These are phyloP conservation scores for Mormoops blainvillei DNA, from an alignment of 2,113 vertebrate genomes.

Conservation along the genomic window DNA sequence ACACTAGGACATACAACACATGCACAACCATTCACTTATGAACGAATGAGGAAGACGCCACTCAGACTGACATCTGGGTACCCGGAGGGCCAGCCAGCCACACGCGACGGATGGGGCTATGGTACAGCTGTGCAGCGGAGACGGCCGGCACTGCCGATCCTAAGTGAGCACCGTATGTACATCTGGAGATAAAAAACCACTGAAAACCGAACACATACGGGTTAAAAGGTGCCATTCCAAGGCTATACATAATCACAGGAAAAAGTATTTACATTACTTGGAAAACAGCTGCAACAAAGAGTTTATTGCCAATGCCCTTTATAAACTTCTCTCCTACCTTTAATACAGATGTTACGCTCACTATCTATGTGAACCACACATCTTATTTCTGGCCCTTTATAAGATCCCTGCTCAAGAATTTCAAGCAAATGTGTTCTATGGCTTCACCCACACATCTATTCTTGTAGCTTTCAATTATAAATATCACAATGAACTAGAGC, in stretches of 20 bases:
- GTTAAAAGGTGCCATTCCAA: constrained; percentile 85
- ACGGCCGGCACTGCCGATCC: constrained; percentile 88
- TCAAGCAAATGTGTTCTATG: constrained; percentile 82
- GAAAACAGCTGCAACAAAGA: constrained; percentile 94
- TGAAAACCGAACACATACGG: constrained; percentile 80
- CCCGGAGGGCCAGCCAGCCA: constrained; percentile 81
- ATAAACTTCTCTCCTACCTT: constrained; percentile 73
- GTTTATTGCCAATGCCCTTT: constrained; percentile 98
- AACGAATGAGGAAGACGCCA: constrained; percentile 84
- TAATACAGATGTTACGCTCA: constrained; percentile 74
- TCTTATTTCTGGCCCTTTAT: constrained; percentile 79
- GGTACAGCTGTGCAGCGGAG: constrained; percentile 90
- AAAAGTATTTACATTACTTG: constrained; percentile 87
- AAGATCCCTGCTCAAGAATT: constrained; percentile 81
- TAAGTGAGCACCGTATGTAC: constrained; percentile 95
- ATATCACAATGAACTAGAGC: constrained; percentile 66
- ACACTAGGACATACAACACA: constrained; percentile 88
- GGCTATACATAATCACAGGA: constrained; percentile 83
- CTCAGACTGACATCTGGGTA: constrained; percentile 81
- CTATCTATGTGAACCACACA: constrained; percentile 74
- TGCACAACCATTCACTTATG: constrained; percentile 91
- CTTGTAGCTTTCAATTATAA: constrained; percentile 65
- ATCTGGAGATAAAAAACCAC: constrained; percentile 87
- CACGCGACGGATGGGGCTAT: constrained; percentile 91
- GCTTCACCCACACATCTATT: constrained; percentile 79